phyloP scores from a whole-genome alignment of 2,113 vertebrate species.

The Mystacornis crossleyi region DNA sequence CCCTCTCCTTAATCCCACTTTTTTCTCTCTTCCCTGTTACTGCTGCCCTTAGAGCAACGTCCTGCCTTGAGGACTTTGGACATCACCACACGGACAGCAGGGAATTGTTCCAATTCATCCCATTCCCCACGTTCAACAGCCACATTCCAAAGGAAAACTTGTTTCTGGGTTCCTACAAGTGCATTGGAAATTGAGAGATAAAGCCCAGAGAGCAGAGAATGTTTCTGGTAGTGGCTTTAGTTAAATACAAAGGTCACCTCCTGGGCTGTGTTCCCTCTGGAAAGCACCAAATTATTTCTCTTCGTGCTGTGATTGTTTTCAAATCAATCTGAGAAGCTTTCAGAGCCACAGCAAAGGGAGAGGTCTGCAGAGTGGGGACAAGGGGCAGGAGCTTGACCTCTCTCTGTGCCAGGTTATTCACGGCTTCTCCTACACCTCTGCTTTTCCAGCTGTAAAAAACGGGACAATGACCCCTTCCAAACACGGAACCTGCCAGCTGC shows the following conservation, averaged over 20 bases:
- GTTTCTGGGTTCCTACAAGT: neutral
- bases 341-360: neutral
- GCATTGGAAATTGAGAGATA: neutral
- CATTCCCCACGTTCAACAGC: neutral
- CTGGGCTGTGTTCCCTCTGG: neutral
- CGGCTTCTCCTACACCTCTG: neutral
- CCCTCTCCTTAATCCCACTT: neutral
- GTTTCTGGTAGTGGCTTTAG: neutral
- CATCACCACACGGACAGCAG: neutral
- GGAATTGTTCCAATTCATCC: neutral
- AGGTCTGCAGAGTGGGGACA: neutral
- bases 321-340: neutral
- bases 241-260: neutral
- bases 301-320: neutral
- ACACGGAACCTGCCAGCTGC: neutral
- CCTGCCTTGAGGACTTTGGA: rapidly evolving
- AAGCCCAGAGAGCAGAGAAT: neutral
- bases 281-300: neutral
- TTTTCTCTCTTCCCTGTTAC: too few relatives aligned
- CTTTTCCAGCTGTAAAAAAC: neutral
- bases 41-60: neutral
- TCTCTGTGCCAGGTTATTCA: neutral
- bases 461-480: neutral
- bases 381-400: neutral
- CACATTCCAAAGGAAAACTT: neutral